phyloP scores from a whole-genome alignment of 2,797 vertebrate genomes.

The Knipowitschia caucasica region DNA sequence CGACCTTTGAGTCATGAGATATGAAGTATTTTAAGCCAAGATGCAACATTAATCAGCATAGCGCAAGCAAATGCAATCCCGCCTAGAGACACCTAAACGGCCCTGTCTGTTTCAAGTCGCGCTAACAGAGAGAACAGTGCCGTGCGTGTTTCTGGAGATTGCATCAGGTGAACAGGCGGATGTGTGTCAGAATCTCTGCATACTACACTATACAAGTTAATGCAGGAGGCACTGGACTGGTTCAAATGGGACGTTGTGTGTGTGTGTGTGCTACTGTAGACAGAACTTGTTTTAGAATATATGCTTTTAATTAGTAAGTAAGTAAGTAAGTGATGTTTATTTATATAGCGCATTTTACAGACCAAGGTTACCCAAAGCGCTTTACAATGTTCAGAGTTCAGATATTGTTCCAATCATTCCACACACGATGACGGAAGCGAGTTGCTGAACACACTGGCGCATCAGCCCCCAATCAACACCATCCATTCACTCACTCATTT shows the following conservation, averaged over 20 bases:
- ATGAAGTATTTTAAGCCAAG: constrained; percentile 56
- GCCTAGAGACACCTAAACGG: constrained; percentile 56
- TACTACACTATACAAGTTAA: constrained; percentile 31
- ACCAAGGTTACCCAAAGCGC: too few species aligned
- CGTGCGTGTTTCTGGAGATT: constrained; percentile 59
- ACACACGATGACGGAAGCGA: too few species aligned
- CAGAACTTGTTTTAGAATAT: not conserved
- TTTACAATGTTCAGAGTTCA: too few species aligned
- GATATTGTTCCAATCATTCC: too few species aligned
- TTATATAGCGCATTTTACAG: too few species aligned
- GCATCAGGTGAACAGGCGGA: constrained; percentile 57
- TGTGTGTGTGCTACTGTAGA: not conserved
- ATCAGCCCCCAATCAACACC: too few species aligned
- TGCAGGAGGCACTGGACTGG: constrained; percentile 22
- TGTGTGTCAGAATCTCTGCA: constrained; percentile 20
- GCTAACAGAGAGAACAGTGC: constrained; percentile 47
- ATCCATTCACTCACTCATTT: too few species aligned
- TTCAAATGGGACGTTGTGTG: not conserved
- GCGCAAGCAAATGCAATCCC: constrained; percentile 69
- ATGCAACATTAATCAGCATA: constrained; percentile 71
- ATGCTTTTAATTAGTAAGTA: too few species aligned
- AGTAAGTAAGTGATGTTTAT: too few species aligned
- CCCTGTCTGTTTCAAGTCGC: constrained; percentile 36
- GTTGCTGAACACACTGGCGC: too few species aligned
- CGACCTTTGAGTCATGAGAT: constrained; percentile 36